Conservation (phyloP, 2,113 vertebrate species). For the Eubucco bourcierii region DNA sequence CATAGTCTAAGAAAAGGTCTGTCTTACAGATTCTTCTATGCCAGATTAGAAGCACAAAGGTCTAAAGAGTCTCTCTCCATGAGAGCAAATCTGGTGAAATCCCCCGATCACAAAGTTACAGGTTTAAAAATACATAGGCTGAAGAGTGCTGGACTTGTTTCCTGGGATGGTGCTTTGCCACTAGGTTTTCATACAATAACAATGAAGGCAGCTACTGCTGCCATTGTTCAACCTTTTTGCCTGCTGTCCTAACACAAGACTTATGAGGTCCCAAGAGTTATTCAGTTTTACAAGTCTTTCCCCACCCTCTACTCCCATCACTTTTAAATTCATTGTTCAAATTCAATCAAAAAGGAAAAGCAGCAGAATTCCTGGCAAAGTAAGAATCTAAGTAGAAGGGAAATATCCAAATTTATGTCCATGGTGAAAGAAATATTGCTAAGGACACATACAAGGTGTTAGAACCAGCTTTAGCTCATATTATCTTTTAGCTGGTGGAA, state of each 20-base stretch:
- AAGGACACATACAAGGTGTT: neutral
- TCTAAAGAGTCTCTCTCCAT: neutral
- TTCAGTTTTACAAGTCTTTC: neutral
- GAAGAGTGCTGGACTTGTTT: neutral
- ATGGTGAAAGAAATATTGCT: neutral
- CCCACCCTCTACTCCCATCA: fast-evolving
- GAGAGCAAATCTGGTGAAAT: neutral
- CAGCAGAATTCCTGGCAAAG: neutral
- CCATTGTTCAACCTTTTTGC: neutral
- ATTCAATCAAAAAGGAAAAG: neutral
- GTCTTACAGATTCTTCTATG: neutral
- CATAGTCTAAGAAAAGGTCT: neutral
- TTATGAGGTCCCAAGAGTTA: neutral
- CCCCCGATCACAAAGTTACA: neutral
- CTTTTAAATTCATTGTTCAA: neutral
- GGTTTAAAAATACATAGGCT: neutral
- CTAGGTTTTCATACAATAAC: neutral
- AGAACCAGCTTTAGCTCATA: neutral
- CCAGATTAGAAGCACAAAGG: neutral
- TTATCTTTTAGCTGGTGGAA: neutral
- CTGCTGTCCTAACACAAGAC: neutral
- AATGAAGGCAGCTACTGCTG: neutral
- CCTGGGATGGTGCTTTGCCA: neutral
- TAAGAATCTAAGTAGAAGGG: neutral
- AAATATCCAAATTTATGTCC: neutral